Conservation (phyloP, 2,888 invertebrate species). For the Glomeris marginata region DNA sequence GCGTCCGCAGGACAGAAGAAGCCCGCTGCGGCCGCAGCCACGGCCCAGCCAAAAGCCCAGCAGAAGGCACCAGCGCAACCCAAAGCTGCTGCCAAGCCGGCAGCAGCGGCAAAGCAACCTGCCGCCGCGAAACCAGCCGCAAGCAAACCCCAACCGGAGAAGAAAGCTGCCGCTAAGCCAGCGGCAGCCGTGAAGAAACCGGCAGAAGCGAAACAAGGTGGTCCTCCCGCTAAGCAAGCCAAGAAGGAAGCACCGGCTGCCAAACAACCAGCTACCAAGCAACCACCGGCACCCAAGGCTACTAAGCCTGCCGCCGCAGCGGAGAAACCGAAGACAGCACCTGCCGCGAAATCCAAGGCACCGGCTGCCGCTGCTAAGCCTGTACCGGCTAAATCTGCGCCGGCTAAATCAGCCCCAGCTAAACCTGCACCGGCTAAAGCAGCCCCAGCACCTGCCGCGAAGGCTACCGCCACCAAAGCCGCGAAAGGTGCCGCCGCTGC, state of each 20-base stretch:
- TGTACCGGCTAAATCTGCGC: slow-evolving; percentile 9
- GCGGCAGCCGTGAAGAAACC: slow-evolving; percentile 1
- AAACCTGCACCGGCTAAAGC: slow-evolving; percentile 20
- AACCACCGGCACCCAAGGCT: neutral
- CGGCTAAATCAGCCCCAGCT: slow-evolving; percentile 20
- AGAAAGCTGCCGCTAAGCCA: neutral
- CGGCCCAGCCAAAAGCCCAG: too few relatives aligned
- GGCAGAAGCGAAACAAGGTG: neutral
- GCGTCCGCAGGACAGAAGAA: too few relatives aligned
- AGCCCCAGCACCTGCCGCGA: slow-evolving; percentile 6
- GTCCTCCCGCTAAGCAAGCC: slow-evolving; percentile 2
- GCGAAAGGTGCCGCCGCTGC: slow-evolving; percentile 1
- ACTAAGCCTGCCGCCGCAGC: neutral
- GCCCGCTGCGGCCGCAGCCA: too few relatives aligned
- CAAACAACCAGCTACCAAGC: neutral
- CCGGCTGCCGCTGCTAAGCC: neutral
- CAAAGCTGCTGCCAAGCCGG: neutral
- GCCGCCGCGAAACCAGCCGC: neutral
- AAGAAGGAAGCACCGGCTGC: neutral
- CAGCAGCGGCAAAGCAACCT: neutral
- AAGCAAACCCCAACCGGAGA: neutral
- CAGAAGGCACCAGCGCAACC: too few relatives aligned
- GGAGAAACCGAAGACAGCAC: neutral
- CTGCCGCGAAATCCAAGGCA: neutral
- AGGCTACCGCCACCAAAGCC: slow-evolving; percentile 21